These are phyloP conservation scores for Petroica traversi DNA, from an alignment of 2,113 vertebrate species.

Conservation along the genomic window DNA sequence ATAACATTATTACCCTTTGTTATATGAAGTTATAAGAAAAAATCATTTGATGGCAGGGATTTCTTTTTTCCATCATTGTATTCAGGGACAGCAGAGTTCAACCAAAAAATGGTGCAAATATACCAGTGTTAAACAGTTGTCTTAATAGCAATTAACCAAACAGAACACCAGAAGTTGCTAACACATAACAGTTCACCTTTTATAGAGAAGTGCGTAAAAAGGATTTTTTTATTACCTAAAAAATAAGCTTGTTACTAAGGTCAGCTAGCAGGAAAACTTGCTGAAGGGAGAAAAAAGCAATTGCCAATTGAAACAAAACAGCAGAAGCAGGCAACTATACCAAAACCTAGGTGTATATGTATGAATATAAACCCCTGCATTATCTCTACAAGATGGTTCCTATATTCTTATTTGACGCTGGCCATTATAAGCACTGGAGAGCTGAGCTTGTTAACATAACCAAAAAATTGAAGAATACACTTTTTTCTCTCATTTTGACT, in stretches of 20 bases:
- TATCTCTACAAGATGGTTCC: not conserved
- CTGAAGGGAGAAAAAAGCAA: not conserved
- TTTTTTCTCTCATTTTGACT: conserved; percentile 1
- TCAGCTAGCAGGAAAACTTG: not conserved
- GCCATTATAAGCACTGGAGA: not conserved
- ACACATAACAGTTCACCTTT: not conserved
- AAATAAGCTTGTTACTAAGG: not conserved
- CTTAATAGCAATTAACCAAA: not conserved
- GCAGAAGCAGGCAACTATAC: not conserved
- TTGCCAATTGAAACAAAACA: not conserved
- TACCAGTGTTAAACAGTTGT: not conserved
- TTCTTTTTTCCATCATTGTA: not conserved
- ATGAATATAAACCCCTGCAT: not conserved
- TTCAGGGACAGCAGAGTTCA: not conserved
- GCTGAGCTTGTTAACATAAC: not conserved
- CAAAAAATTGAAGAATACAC: not conserved
- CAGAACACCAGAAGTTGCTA: not conserved
- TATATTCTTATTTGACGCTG: not conserved
- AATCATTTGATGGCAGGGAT: not conserved
- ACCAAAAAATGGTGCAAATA: not conserved
- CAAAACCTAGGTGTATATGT: rapidly evolving
- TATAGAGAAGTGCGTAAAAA: not conserved
- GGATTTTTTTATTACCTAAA: not conserved
- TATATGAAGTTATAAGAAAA: conserved; percentile 28
- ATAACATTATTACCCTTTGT: conserved; percentile 50